Conservation (phyloP, 2,113 vertebrate genomes). For the Casuarius casuarius region DNA sequence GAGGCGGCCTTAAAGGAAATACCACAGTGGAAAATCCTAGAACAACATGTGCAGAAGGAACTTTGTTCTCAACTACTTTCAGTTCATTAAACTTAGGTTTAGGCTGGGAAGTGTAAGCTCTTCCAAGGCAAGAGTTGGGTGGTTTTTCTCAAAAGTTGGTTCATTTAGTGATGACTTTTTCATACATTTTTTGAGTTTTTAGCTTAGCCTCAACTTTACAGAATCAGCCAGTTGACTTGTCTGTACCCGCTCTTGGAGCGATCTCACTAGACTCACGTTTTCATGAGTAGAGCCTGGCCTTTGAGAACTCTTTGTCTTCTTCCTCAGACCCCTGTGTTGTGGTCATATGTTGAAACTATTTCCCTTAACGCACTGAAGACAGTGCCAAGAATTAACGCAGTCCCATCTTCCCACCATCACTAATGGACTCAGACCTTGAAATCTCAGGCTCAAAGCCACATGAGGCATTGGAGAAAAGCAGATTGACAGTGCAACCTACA, state of each 20-base stretch:
- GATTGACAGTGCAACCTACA: background rate
- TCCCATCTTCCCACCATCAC: background rate
- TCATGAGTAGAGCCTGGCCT: background rate
- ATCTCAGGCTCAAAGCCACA: background rate
- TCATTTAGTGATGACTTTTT: background rate
- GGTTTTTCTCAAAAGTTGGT: background rate
- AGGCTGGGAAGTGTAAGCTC: background rate
- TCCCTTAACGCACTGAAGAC: background rate
- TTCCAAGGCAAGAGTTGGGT: background rate
- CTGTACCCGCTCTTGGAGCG: background rate
- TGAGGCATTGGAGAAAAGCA: background rate
- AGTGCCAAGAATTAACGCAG: background rate
- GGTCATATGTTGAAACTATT: background rate
- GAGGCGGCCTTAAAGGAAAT: background rate
- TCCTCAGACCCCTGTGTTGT: background rate
- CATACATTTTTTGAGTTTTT: background rate
- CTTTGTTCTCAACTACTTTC: background rate
- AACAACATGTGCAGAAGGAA: background rate
- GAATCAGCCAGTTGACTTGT: background rate
- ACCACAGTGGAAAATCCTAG: background rate
- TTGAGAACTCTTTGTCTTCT: background rate
- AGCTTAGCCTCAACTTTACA: background rate
- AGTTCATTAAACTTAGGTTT: background rate
- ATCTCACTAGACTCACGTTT: background rate
- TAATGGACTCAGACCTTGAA: background rate